Evolutionary conservation across 2,797 vertebrate species (phyloP).

Genomic region (Diplodus puntazzo): DNA sequence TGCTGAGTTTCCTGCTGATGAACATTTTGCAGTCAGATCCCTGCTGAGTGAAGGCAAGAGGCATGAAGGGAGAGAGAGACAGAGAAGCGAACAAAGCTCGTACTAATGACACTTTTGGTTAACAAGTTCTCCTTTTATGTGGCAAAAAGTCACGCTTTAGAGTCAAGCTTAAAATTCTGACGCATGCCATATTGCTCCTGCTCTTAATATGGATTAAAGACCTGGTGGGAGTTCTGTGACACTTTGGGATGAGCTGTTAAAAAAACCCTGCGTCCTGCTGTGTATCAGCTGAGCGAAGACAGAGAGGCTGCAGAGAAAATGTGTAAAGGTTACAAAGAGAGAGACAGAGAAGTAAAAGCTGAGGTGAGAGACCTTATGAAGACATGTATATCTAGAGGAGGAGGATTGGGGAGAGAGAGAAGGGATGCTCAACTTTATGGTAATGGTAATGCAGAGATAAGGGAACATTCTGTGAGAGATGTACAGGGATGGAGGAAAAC

Average conservation of each 20-base stretch:
- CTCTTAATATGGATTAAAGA: conserved; percentile 31
- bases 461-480: conserved; percentile 34
- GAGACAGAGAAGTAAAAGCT: background rate
- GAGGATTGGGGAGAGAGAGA: conserved; percentile 1
- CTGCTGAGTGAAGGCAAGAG: conserved; percentile 12
- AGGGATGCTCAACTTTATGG: conserved; percentile 2
- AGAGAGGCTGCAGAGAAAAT: background rate
- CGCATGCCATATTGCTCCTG: conserved; percentile 1
- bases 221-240: conserved; percentile 9
- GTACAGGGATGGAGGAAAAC: conserved; percentile 30
- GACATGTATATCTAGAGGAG: background rate
- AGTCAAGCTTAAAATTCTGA: conserved; percentile 18
- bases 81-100: conserved; percentile 18
- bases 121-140: conserved; percentile 21
- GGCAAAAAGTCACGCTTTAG: conserved; percentile 5
- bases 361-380: background rate
- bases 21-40: conserved; percentile 29
- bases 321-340: background rate
- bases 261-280: background rate
- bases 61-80: conserved; percentile 25
- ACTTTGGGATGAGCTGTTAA: conserved; percentile 12
- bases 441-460: conserved; percentile 22
- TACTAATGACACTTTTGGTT: conserved; percentile 27
- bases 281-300: background rate
- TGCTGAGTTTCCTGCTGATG: conserved; percentile 27